phyloP scores from a whole-genome alignment of 2,113 vertebrate species.

The Vicugna pacos region DNA sequence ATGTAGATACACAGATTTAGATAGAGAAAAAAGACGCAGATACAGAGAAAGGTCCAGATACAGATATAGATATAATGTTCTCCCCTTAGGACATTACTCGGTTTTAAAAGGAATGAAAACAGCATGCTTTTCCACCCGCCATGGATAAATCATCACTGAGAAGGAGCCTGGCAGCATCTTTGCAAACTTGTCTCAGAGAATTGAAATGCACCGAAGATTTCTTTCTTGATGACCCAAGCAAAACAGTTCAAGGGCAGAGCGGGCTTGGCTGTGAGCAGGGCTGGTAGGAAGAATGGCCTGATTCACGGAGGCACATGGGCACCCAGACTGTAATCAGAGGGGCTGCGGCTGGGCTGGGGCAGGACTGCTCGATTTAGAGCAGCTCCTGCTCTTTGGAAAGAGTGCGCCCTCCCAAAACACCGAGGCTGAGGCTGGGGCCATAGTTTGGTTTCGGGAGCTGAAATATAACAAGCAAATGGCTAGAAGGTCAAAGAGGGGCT shows the following conservation, averaged over 20 bases:
- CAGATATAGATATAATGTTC: background rate
- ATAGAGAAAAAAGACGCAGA: background rate
- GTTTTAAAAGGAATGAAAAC: slow-evolving; percentile 55
- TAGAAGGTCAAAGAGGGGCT: background rate
- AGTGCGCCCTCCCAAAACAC: background rate
- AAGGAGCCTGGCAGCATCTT: background rate
- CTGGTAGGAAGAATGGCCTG: background rate
- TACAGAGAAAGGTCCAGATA: background rate
- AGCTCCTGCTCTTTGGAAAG: background rate
- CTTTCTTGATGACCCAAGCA: slow-evolving; percentile 51
- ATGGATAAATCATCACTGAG: slow-evolving; percentile 52
- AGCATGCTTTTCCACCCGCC: background rate
- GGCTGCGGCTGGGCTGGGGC: background rate
- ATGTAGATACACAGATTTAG: background rate
- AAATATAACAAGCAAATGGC: background rate
- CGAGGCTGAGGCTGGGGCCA: background rate
- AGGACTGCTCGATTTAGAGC: background rate
- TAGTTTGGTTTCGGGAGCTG: background rate
- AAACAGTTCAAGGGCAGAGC: background rate
- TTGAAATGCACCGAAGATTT: background rate
- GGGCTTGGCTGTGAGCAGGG: background rate
- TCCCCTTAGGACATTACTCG: background rate
- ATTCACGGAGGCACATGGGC: background rate
- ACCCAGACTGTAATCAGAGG: background rate
- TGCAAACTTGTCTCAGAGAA: background rate